These are phyloP conservation scores for Drosophila teissieri DNA, from an alignment of 1,140 invertebrate species.

Conservation along the genomic window DNA sequence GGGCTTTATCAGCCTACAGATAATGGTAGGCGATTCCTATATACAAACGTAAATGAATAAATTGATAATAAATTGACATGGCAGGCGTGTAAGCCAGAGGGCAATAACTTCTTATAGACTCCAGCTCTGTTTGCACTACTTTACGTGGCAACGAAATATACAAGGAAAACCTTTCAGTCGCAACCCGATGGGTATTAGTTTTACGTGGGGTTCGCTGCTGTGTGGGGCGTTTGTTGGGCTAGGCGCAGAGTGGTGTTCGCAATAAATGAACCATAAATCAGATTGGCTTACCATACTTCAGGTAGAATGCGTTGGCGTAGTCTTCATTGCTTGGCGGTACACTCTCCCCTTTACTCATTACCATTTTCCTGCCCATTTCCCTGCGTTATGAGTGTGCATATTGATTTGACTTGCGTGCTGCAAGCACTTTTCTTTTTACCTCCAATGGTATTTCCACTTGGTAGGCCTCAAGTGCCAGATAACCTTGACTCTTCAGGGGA, in stretches of 20 bases:
- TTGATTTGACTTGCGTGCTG: constrained; percentile 74
- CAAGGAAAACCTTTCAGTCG: constrained; percentile 62
- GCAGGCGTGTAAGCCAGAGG: constrained; percentile 19
- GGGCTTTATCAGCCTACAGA: constrained; percentile 24
- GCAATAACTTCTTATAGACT: constrained; percentile 42
- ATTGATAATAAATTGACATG: constrained; percentile 41
- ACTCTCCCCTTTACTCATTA: constrained; percentile 4
- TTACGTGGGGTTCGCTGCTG: constrained; percentile 8
- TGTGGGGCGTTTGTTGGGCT: constrained; percentile 60
- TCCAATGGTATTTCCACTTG: constrained; percentile 35
- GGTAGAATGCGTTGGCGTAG: constrained; percentile 48
- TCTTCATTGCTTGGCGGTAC: constrained; percentile 7
- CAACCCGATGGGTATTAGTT: constrained; percentile 29
- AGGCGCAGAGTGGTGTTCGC: constrained; percentile 42
- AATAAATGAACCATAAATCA: constrained; percentile 57
- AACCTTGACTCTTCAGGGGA: constrained; percentile 55
- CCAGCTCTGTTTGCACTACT: constrained; percentile 24
- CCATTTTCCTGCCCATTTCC: constrained; percentile 6
- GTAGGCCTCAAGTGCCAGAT: constrained; percentile 32
- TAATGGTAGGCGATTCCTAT: constrained; percentile 31
- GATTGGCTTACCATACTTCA: constrained; percentile 5
- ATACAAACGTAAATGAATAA: constrained; percentile 23
- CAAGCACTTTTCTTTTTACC: constrained; percentile 45
- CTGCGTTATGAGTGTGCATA: constrained; percentile 39
- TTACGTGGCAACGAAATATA: constrained; percentile 20